Base-by-base conservation (phyloP, 2,888 invertebrate genomes). In the Melangyna quadrimaculata region DNA sequence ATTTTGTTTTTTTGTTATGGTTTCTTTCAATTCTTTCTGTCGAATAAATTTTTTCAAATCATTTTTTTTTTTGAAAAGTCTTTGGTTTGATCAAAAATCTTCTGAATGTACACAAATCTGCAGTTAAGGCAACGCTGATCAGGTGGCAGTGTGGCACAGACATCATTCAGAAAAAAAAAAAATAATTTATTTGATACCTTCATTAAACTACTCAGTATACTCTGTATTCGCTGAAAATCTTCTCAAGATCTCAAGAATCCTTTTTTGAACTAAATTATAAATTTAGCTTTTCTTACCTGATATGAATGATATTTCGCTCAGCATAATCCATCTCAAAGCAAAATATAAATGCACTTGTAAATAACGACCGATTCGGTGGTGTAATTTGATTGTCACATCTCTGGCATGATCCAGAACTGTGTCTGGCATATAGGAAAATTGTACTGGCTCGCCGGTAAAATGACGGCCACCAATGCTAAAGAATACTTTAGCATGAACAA, bases 291-390 rank as follows among this genome's bases (percentile, higher is more conserved):
- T 8, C n/a, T 40, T 37, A 97, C 97, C 95, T 89, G 97, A 97
- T 89, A 95, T 94, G 91, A 97, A 97, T 89, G 95, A 94, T 87
- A 97, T 94, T 93, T 97, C 97, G 91, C 97, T 96, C 89, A 97
- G 93, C 93, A 97, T 94, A 90, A 97, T 95, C 97, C 97, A 97
- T 89, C 95, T 94, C 53, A 95, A 94, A 74, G 96, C 95, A 91
- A 97, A 97, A 92, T 95, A 95, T 71, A 97, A 94, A 90, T 96
- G 95, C 90, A 95, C 92, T 92, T 95, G 95, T 88, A 97, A 93
- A 92, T 94, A 96, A 88, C 94, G 94, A 77, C 96, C 97, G 72
- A 96, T 93, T 78, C 95, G 94, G 90, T 96, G 94, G 90, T 96
- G 95, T 86, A 97, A 93, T 90, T 95, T 95, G 90, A 97, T 95